Evolutionary conservation across 2,113 vertebrate species (phyloP), one percentile per base, ranked within the genome.

Genomic region (Anarrhichthys ocellatus): DNA sequence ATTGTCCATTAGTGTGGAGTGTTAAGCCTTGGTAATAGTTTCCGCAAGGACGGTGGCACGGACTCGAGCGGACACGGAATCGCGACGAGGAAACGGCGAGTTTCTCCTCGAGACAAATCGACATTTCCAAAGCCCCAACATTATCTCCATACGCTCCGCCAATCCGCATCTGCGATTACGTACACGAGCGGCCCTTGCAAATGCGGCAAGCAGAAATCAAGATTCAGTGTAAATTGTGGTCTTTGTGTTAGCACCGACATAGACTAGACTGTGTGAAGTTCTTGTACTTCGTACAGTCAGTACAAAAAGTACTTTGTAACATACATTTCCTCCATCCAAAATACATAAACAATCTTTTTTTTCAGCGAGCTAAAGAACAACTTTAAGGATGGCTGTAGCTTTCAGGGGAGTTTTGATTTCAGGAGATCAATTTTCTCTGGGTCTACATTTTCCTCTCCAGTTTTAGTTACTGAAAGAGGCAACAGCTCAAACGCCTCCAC

Each of bases 401-500:
- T 76, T 40, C 38, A 32, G 73, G 27, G 46, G 56, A 56, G 20
- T 68, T 83, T 65, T 76, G 24, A 66, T 84, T 69, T 15, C 66
- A 73, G 34, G 24, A 63, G 67, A 83, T 85, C 76, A 4, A 6
- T 66, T 89, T 84, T 76, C 79, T 90, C 54, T 11, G 6, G 6
- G 2, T 78, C 20, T 24, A 52, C 10, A 4, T 78, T 76, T 40
- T 67, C 73, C 52, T 54, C 42, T 1, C 20, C 18, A 58, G 27
- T 42, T 50, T 72, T 29, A 59, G 56, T 56, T 38, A 7, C 34
- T 50, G 56, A 66, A 79, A 74, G 83, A 79, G 67, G 84, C 66
- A 88, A 71, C 78, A 22, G 58, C 58, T 83, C 81, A 70, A 73
- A 73, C 62, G 62, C 67, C 73, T 74, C 82, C 86, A 83, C 64